Percentiles rank a stretch among this genome's conserved stretches.
These are phyloP conservation scores for Norana najaformis DNA, from an alignment of 2,888 invertebrate genomes.

Conservation along the genomic window DNA sequence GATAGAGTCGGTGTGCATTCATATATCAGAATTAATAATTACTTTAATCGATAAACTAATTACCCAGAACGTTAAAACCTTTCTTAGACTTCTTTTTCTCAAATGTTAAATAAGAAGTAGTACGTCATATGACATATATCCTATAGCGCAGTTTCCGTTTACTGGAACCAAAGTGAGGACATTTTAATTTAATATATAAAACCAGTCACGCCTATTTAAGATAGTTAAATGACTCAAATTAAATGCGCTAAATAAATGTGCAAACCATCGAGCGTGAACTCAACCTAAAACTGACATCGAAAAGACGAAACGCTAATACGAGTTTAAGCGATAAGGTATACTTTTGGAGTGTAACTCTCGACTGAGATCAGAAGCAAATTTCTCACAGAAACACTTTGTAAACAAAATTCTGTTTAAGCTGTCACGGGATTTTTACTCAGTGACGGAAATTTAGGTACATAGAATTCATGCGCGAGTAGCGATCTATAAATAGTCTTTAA, in stretches of 20 bases:
- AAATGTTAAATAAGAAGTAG: background rate
- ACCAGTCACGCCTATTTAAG: background rate
- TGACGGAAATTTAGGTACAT: background rate
- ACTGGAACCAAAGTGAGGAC: no score
- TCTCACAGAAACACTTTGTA: background rate
- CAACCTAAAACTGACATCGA: background rate
- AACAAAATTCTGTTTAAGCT: background rate
- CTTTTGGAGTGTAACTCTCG: background rate
- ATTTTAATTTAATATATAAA: background rate
- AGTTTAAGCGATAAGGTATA: no score
- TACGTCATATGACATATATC: background rate
- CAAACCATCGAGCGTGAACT: background rate
- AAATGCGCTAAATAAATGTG: background rate
- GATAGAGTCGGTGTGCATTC: no score
- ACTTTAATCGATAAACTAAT: background rate
- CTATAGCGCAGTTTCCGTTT: no score
- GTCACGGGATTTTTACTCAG: background rate
- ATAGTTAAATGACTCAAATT: background rate
- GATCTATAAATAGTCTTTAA: background rate
- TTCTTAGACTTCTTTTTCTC: background rate
- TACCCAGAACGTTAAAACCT: background rate
- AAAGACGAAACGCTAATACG: background rate
- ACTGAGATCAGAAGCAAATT: background rate
- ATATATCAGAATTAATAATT: background rate
- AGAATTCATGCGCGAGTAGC: background rate